Evolutionary conservation across 1,140 invertebrate species (phyloP).

Genomic region (Fopius arisanus): DNA sequence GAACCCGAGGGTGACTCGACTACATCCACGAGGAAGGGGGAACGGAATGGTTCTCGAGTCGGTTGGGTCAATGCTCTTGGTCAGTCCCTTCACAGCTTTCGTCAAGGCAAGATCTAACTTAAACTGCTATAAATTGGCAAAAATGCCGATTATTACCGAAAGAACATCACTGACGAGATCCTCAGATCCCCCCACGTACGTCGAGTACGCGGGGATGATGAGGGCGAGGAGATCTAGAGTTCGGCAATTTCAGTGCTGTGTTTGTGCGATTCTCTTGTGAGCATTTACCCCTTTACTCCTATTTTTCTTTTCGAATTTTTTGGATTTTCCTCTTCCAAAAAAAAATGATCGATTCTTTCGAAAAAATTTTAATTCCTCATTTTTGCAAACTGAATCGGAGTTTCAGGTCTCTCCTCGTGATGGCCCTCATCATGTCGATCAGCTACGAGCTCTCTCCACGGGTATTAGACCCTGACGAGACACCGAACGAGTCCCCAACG

Average conservation of each 20-base stretch:
- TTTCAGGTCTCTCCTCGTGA: slow-evolving; percentile 59
- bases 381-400: slow-evolving; percentile 13
- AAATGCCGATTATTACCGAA: slow-evolving; percentile 57
- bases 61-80: background rate
- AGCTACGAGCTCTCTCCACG: slow-evolving; percentile 50
- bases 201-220: slow-evolving; percentile 70
- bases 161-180: slow-evolving; percentile 65
- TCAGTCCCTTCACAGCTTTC: background rate
- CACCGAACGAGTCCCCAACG: slow-evolving; percentile 31
- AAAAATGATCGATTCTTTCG: too few species aligned
- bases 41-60: background rate
- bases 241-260: slow-evolving; percentile 74
- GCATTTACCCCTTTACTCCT: slow-evolving; percentile 37
- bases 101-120: background rate
- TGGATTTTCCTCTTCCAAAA: too few species aligned
- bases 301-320: too few species aligned
- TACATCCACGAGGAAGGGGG: background rate
- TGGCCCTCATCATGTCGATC: slow-evolving; percentile 65
- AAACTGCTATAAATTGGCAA: background rate
- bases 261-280: slow-evolving; percentile 73
- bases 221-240: slow-evolving; percentile 68
- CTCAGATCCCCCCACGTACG: slow-evolving; percentile 66
- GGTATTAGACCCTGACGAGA: slow-evolving; percentile 25
- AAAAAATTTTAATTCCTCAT: too few species aligned
- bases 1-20: background rate